Evolutionary conservation across 2,113 vertebrate genomes (phyloP).

Genomic region (Antigone vipio): DNA sequence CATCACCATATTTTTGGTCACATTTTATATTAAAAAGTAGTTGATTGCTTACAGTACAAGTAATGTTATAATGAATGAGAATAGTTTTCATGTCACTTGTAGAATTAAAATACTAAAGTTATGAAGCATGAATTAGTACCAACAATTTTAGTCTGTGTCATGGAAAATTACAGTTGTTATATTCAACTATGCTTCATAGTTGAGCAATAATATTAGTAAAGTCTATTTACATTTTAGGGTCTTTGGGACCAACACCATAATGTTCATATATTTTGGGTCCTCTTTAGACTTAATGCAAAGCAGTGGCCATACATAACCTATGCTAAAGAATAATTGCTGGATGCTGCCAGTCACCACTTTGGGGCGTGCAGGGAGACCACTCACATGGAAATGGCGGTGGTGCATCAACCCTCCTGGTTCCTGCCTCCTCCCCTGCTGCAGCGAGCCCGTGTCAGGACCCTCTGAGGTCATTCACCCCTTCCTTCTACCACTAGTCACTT

Average conservation of each 20-base stretch:
- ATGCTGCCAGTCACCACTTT: not conserved
- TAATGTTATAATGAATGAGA: not conserved
- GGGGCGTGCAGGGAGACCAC: rapidly evolving
- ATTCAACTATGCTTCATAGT: not conserved
- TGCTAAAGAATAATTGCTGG: not conserved
- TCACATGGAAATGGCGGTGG: rapidly evolving
- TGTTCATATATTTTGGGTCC: not conserved
- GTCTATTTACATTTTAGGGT: not conserved
- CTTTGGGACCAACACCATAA: not conserved
- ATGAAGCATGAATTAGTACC: not conserved
- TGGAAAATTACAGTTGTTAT: not conserved
- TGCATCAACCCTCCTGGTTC: rapidly evolving
- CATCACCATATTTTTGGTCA: not conserved
- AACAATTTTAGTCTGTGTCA: not conserved
- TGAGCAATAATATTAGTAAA: not conserved
- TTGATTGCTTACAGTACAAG: not conserved
- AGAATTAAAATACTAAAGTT: not conserved
- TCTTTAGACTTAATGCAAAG: not conserved
- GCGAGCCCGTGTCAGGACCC: not conserved
- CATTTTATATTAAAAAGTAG: not conserved
- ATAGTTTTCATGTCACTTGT: not conserved
- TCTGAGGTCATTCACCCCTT: not conserved
- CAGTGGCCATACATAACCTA: not conserved
- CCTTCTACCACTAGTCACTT: not conserved
- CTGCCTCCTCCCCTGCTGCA: not conserved